Evolutionary conservation across 37 sponge, comb jelly and placozoan genomes (phyloP).

Genomic region (Halisarca cf. caerulea): DNA sequence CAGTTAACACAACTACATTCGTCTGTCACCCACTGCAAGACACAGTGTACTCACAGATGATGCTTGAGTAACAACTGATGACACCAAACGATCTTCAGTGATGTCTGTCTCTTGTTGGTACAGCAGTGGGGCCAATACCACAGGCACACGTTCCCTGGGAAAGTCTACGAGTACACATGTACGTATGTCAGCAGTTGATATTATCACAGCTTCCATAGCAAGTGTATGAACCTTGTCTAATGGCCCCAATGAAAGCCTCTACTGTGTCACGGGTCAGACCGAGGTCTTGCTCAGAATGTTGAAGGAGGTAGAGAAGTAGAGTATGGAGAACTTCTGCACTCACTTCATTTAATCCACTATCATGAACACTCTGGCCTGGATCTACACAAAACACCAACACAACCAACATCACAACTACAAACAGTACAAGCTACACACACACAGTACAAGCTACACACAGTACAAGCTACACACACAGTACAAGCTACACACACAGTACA

Average conservation of each 20-base stretch:
- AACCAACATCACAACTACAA: background rate
- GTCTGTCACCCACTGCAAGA: background rate
- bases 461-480: background rate
- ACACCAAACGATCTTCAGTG: slow-evolving; percentile 79
- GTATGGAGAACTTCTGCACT: slow-evolving; percentile 83
- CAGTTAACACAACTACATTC: background rate
- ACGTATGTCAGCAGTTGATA: background rate
- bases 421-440: background rate
- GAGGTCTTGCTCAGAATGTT: slow-evolving; percentile 51
- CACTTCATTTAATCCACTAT: slow-evolving; percentile 79
- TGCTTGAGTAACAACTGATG: slow-evolving; percentile 54
- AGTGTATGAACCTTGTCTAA: slow-evolving; percentile 52
- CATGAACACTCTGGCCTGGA: slow-evolving; percentile 58
- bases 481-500: background rate
- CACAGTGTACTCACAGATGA: slow-evolving; percentile 72
- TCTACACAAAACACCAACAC: slow-evolving; percentile 42
- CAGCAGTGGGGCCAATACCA: slow-evolving; percentile 80
- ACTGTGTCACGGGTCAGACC: slow-evolving; percentile 58
- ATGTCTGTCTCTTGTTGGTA: slow-evolving; percentile 80
- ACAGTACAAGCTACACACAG: too few species aligned
- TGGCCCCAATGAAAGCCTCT: slow-evolving; percentile 64
- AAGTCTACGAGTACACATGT: slow-evolving; percentile 73
- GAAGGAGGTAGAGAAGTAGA: slow-evolving; percentile 71
- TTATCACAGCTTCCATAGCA: background rate
- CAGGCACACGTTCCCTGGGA: slow-evolving; percentile 83